phyloP scores from a whole-genome alignment of 2,113 vertebrate genomes.

The Corythornis vintsioides region DNA sequence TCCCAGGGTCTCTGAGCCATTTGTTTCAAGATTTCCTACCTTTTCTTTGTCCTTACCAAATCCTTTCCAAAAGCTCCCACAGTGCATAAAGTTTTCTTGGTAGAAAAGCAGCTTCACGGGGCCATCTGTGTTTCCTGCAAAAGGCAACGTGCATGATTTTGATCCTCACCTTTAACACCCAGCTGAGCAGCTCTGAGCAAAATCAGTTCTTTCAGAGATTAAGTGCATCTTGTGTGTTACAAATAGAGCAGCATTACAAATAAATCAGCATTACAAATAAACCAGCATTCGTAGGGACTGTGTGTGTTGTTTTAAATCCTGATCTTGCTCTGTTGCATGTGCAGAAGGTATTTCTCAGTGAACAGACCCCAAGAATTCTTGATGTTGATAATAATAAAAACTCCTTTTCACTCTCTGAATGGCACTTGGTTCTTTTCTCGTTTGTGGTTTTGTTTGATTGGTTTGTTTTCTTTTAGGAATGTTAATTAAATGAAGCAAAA shows the following conservation, averaged over 20 bases:
- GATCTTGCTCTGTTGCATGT: background rate
- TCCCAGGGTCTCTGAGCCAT: background rate
- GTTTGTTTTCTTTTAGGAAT: background rate
- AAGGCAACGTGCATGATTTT: background rate
- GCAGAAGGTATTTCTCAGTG: background rate
- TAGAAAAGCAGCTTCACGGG: background rate
- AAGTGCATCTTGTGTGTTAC: background rate
- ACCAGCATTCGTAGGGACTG: background rate
- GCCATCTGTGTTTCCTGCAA: background rate
- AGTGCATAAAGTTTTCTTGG: background rate
- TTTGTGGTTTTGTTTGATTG: background rate
- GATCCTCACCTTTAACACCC: background rate
- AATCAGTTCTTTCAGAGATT: background rate
- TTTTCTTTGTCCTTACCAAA: background rate
- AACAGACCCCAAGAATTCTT: background rate
- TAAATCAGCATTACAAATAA: background rate
- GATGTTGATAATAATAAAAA: background rate
- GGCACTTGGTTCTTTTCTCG: background rate
- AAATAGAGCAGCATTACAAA: background rate
- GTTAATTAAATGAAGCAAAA: background rate
- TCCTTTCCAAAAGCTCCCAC: background rate
- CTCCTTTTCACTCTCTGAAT: background rate
- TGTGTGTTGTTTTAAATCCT: background rate
- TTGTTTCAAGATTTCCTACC: background rate
- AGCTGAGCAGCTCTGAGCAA: background rate